phyloP scores from a whole-genome alignment of 2,797 vertebrate genomes.

The Mionectes olivaceus region DNA sequence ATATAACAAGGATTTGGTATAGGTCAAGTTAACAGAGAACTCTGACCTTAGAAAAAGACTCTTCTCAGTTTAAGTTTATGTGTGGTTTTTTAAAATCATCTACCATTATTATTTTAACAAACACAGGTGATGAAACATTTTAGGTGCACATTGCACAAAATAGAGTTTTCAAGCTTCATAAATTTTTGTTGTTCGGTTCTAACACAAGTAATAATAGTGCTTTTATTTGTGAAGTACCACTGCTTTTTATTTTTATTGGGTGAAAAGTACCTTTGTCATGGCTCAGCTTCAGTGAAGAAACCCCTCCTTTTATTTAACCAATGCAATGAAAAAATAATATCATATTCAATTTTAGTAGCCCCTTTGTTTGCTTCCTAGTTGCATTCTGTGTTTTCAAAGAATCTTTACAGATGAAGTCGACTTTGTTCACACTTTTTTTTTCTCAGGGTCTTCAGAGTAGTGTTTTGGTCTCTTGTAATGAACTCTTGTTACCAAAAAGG shows the following conservation, averaged over 20 bases:
- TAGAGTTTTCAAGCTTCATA: not conserved
- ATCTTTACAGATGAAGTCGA: not conserved
- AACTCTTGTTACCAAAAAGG: not conserved
- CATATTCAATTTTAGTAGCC: not conserved
- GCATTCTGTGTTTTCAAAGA: not conserved
- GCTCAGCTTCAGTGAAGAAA: not conserved
- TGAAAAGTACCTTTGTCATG: not conserved
- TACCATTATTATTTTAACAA: not conserved
- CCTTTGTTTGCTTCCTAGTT: not conserved
- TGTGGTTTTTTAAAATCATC: not conserved
- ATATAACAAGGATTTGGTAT: not conserved
- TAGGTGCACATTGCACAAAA: not conserved
- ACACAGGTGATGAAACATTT: not conserved
- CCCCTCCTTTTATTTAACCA: not conserved
- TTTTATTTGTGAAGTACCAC: not conserved
- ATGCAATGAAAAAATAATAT: not conserved
- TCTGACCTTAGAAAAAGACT: not conserved
- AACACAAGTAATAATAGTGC: not conserved
- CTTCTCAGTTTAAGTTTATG: not conserved
- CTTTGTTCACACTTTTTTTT: not conserved
- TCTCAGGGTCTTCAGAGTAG: not conserved
- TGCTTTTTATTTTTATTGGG: not conserved
- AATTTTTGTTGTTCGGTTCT: not conserved
- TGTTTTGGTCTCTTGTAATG: not conserved
- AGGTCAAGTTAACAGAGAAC: not conserved